Base-by-base conservation (phyloP, 2,113 vertebrate genomes). In the Coreoperca whiteheadi region DNA sequence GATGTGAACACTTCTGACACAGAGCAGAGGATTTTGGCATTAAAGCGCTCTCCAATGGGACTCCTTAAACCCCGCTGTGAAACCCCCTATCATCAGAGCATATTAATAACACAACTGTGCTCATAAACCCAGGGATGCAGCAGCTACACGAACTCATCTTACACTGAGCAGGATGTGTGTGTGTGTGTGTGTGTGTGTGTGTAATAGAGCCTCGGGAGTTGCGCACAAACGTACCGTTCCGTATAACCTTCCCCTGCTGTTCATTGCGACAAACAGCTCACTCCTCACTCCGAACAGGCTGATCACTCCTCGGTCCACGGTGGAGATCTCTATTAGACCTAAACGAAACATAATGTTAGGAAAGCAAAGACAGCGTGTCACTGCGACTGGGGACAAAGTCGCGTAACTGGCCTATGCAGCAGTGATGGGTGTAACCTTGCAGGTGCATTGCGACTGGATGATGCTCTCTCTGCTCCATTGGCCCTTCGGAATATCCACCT, bases 321-420 rank as follows among this genome's bases (percentile, higher is more conserved):
- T 97, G 89, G 98, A 99, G 92, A 99, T 97, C 95, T 99, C 97
- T 90, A 99, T 95, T 28, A 99, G 94, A 96, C 97, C 98, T 94
- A 28, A 6, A 82, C 4, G 57, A 89, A 21, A 91, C 73, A 92
- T 0, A 84, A 2, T 28, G 82, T 88, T 84, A 87, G 53, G 67
- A 12, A 2, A 53, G 65, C 41, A 84, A 4, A 74, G 50, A 76
- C 43, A 51, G 59, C 4, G 67, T 59, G 20, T 32, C 74, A 81
- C 69, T 89, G 87, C 85, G 73, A 50, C 68, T 67, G 75, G 75
- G 82, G 73, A 85, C 67, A 85, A 90, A 90, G 87, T 84, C 65
- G 87, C 61, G 82, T 57, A 70, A 66, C 73, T 70, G 81, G 86
- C 87, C 81, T 86, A 48, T 92, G 90, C 93, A 90, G 89, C 90